Conservation (phyloP, 2,113 vertebrate genomes). For the Lepisosteus oculatus region DNA sequence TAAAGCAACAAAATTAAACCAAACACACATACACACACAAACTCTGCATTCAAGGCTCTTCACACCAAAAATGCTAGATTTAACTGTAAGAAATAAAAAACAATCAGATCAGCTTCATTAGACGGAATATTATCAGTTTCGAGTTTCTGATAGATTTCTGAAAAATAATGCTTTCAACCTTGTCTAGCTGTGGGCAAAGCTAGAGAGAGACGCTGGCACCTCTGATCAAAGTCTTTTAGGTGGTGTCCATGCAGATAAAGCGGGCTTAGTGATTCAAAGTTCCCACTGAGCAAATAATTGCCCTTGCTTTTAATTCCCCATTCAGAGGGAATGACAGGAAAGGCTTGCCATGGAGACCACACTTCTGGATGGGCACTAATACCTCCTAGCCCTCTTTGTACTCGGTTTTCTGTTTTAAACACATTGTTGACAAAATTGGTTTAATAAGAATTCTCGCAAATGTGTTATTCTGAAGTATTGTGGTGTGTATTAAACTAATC, state of each 20-base stretch:
- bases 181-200: conserved; percentile 54
- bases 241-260: conserved; percentile 49
- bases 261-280: conserved; percentile 62
- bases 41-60: too few relatives aligned
- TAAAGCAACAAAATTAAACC: background rate
- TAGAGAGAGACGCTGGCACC: conserved; percentile 58
- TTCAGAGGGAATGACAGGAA: conserved; percentile 57
- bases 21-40: too few relatives aligned
- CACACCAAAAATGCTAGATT: too few relatives aligned
- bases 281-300: conserved; percentile 79
- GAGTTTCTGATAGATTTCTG: conserved; percentile 61
- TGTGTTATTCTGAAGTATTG: conserved; percentile 2
- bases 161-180: conserved; percentile 53
- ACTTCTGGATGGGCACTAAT: conserved; percentile 15
- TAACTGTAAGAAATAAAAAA: too few relatives aligned
- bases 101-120: conserved; percentile 58
- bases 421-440: conserved; percentile 26
- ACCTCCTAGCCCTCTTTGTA: conserved; percentile 13
- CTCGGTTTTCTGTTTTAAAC: conserved; percentile 13
- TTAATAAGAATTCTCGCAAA: conserved; percentile 15
- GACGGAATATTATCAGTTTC: conserved; percentile 68
- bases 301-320: conserved; percentile 66
- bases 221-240: conserved; percentile 71
- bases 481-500: too few relatives aligned
- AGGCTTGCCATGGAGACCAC: conserved; percentile 26